A percentile compares a stretch with the other conserved stretches of the same genome.
Conservation (phyloP, 2,113 vertebrate genomes). For the Felis chaus region DNA sequence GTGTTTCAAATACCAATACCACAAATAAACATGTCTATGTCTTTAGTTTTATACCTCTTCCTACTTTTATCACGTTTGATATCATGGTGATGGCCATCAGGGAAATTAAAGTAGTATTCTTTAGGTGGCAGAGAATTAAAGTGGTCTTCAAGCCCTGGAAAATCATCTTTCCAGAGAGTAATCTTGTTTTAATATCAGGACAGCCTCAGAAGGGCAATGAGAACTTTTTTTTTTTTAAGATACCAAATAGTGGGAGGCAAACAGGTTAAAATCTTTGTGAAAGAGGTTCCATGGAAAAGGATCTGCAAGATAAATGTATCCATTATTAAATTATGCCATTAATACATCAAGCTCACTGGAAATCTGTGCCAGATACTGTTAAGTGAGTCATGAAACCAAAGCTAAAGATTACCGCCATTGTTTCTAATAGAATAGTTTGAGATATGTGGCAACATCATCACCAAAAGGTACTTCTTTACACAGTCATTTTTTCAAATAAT, state of each 20-base stretch:
- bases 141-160: not conserved
- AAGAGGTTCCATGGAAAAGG: not conserved
- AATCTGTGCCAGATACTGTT: not conserved
- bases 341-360: not conserved
- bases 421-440: not conserved
- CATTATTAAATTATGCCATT: not conserved
- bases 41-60: not conserved
- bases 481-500: not conserved
- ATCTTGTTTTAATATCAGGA: not conserved
- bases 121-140: not conserved
- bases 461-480: not conserved
- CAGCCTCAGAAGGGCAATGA: not conserved
- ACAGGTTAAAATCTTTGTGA: not conserved
- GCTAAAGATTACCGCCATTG: not conserved
- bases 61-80: not conserved
- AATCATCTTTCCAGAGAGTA: not conserved
- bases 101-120: not conserved
- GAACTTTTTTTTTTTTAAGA: not conserved
- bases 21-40: not conserved
- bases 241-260: not conserved
- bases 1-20: not conserved
- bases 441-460: not conserved
- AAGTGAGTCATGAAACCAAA: not conserved
- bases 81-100: not conserved
- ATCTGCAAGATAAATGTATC: not conserved